phyloP scores from a whole-genome alignment of 2,797 vertebrate genomes.

The Halcyon chelicuti region DNA sequence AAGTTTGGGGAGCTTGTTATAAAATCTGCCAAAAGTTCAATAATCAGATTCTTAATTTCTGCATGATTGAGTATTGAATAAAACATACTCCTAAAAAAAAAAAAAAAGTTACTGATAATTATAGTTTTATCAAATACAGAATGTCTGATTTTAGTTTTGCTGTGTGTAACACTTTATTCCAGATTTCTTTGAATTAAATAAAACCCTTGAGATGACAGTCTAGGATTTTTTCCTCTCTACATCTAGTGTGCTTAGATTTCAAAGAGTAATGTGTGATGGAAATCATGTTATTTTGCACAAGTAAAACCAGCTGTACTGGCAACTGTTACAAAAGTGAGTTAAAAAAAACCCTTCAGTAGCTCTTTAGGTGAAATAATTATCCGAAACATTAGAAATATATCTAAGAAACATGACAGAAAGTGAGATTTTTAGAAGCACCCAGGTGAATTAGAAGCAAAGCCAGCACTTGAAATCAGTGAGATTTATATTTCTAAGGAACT shows the following conservation, averaged over 20 bases:
- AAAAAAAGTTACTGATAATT: not conserved
- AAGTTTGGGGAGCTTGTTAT: conserved; percentile 3
- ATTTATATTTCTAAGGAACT: not conserved
- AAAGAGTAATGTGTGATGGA: not conserved
- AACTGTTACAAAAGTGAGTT: not conserved
- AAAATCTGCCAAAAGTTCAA: conserved; percentile 22
- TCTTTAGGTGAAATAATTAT: not conserved
- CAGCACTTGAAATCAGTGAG: not conserved
- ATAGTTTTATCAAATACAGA: not conserved
- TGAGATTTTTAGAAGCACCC: not conserved
- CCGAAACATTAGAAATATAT: not conserved
- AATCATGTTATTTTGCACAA: not conserved
- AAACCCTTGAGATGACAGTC: not conserved
- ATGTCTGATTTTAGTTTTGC: not conserved
- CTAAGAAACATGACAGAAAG: not conserved
- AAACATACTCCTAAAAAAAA: not conserved
- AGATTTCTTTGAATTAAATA: not conserved
- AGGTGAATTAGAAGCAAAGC: not conserved
- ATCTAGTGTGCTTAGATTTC: not conserved
- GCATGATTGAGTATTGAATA: not conserved
- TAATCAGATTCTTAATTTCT: not conserved
- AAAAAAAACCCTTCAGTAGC: not conserved
- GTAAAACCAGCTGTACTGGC: not conserved
- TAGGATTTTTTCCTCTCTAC: not conserved
- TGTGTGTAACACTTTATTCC: not conserved